Conservation (phyloP, 2,113 vertebrate species). For the Potamarius usumacintae region DNA sequence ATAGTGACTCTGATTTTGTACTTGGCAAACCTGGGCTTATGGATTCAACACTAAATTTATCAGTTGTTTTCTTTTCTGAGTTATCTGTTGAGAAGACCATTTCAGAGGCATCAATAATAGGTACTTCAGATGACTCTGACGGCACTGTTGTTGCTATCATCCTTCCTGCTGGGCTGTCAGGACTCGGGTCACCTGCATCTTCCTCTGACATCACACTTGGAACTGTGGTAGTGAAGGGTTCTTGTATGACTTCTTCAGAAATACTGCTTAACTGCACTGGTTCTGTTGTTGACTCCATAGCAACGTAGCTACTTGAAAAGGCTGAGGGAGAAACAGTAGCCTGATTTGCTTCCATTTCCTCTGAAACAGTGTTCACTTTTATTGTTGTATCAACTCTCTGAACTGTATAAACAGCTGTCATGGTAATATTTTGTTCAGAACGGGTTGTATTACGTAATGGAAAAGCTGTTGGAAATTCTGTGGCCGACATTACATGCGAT, state of each 20-base stretch:
- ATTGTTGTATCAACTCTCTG: background rate
- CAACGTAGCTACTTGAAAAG: background rate
- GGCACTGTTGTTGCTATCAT: conserved; percentile 12
- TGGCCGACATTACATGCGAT: background rate
- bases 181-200: conserved; percentile 36
- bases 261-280: background rate
- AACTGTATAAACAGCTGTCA: background rate
- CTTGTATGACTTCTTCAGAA: conserved; percentile 23
- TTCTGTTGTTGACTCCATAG: background rate
- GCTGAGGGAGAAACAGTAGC: background rate
- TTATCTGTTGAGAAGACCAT: conserved; percentile 6
- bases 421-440: background rate
- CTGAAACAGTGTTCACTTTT: background rate
- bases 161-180: conserved; percentile 25
- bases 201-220: conserved; percentile 21
- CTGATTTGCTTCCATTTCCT: background rate
- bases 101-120: conserved; percentile 26
- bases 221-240: conserved; percentile 29
- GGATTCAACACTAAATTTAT: background rate
- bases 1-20: conserved; percentile 10
- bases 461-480: background rate
- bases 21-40: conserved; percentile 13
- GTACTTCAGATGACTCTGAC: conserved; percentile 5
- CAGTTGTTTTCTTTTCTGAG: background rate
- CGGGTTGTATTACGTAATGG: background rate